phyloP scores from a whole-genome alignment of 2,113 vertebrate genomes.

The Cebus imitator region DNA sequence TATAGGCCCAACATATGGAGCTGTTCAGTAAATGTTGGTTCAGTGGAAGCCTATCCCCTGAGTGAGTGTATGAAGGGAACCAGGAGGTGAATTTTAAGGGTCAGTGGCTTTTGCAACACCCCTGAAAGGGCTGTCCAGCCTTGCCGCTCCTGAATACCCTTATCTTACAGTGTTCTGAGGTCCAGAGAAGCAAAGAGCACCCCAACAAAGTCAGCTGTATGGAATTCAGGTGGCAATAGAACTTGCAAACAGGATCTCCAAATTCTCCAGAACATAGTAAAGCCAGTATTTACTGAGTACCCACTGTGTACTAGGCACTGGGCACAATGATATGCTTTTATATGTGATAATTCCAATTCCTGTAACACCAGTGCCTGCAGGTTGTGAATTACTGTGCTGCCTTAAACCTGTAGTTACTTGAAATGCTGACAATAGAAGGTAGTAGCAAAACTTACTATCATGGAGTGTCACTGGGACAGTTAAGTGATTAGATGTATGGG shows the following conservation, averaged over 20 bases:
- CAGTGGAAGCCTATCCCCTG: neutral
- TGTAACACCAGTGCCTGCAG: neutral
- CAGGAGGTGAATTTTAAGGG: neutral
- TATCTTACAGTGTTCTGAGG: neutral
- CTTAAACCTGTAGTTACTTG: neutral
- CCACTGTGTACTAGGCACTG: neutral
- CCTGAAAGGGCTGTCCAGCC: neutral
- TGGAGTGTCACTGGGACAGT: neutral
- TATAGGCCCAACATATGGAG: fast-evolving
- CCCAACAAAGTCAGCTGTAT: neutral
- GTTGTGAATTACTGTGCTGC: neutral
- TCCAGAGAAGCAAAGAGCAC: neutral
- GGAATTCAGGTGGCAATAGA: neutral
- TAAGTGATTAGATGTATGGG: neutral
- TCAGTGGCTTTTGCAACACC: neutral
- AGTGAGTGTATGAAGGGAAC: neutral
- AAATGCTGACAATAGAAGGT: neutral
- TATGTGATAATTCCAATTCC: neutral
- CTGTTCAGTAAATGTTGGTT: neutral
- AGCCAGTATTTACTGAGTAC: neutral
- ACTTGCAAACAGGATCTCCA: neutral
- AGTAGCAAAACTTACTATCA: neutral
- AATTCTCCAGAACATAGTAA: too few relatives aligned
- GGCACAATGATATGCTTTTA: neutral
- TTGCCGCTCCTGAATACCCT: neutral